Base-by-base conservation (phyloP, 2,888 invertebrate genomes). In the Lucinisca nassula region DNA sequence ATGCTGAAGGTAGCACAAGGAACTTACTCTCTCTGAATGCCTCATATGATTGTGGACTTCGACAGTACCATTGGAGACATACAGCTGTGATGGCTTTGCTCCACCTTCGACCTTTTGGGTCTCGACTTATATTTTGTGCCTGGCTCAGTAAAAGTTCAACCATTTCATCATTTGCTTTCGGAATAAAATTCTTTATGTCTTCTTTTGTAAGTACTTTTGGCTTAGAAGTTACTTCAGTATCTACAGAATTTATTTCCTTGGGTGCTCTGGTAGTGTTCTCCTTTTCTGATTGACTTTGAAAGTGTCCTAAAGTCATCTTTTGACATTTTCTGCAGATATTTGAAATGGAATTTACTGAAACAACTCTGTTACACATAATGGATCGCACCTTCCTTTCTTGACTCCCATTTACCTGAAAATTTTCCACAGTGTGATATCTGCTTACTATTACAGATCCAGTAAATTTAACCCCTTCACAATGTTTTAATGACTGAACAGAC, bases 61-160 rank as follows among this genome's bases (percentile, higher is more conserved):
- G n/a, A 21, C 72, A 49, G 49, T 84, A 84, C 79, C 70, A 82
- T 45, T 89, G 78, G 4, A 89, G 55, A 77, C 89, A 86, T n/a
- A 49, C 73, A 37, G 32, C 12, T 6, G 80, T 86, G 3, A 85
- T 74, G 0, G 32, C 27, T 67, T 86, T 67, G 27, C 24, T 76
- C 89, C 85, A 89, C 14, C 84, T 37, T 45, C 82, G 35, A 17
- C 80, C 84, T 45, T 37, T 61, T 32, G 87, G 84, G 38, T 78
- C 72, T 49, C 72, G 49, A 45, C 32, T 38, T 21, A 40, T 24
- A 35, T 89, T 89, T 58, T 79, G 27, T 24, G 81, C 78, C 40
- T 89, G 89, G 35, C 73, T 76, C 32, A 82, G 30, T 27, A 89
- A 10, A 12, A 89, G 30, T 38, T 84, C 82, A 17, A 82, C 32